Conservation (phyloP, 1,140 invertebrate species). For the Cydia fagiglandana region DNA sequence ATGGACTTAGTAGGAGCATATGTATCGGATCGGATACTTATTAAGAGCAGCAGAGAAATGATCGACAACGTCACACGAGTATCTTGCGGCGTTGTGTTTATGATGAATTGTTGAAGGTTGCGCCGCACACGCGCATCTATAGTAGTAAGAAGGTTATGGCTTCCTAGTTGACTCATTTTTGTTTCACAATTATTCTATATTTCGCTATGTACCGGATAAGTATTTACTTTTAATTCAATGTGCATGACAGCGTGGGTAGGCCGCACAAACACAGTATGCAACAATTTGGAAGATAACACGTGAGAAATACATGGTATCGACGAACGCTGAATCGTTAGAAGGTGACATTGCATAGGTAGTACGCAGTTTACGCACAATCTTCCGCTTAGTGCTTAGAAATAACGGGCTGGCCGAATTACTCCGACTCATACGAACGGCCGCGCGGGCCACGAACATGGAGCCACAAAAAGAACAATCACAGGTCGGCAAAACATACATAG, state of each 20-base stretch:
- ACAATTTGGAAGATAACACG: too few species aligned
- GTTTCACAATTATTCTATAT: not conserved
- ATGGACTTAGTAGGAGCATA: too few species aligned
- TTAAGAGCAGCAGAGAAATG: not conserved
- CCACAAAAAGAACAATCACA: not conserved
- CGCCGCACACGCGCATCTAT: too few species aligned
- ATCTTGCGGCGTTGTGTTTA: not conserved
- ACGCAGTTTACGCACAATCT: not conserved
- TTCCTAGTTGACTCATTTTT: constrained; percentile 9
- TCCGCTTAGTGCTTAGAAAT: constrained; percentile 3
- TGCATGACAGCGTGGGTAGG: not conserved
- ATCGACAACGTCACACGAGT: too few species aligned
- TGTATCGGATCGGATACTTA: too few species aligned
- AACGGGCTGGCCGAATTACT: constrained; percentile 14
- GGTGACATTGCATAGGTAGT: not conserved
- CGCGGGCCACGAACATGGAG: not conserved
- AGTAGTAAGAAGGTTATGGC: not conserved
- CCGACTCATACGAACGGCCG: not conserved
- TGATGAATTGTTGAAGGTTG: too few species aligned
- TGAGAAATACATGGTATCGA: too few species aligned
- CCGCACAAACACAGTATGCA: not conserved
- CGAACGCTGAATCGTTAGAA: not conserved
- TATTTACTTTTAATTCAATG: not conserved
- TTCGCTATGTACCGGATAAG: not conserved
- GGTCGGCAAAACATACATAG: not conserved